phyloP scores from a whole-genome alignment of 2,113 vertebrate species.

The Pogona vitticeps region DNA sequence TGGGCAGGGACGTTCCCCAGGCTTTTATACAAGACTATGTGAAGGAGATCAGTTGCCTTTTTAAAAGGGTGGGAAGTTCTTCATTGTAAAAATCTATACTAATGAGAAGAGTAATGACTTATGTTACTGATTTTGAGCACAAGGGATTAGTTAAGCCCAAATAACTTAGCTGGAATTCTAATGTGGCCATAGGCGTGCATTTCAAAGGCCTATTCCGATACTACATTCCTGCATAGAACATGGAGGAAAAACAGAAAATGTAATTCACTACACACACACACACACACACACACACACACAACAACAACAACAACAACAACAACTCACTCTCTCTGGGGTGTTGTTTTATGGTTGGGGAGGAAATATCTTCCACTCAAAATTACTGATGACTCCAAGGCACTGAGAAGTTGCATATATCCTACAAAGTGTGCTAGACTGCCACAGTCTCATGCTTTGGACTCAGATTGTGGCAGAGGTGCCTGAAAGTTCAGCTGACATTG shows the following conservation, averaged over 20 bases:
- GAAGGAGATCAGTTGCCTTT: conserved; percentile 5
- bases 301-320: too few relatives aligned
- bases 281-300: too few relatives aligned
- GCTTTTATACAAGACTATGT: conserved; percentile 2
- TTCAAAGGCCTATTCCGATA: background rate
- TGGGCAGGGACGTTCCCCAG: conserved; percentile 9
- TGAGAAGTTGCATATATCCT: background rate
- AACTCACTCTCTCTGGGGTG: background rate
- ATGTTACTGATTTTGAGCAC: background rate
- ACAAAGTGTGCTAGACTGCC: background rate
- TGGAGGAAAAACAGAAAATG: background rate
- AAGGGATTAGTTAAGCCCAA: background rate
- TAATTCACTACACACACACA: too few relatives aligned
- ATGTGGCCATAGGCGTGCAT: background rate
- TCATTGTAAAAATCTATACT: background rate
- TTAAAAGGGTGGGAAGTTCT: background rate
- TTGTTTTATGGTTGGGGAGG: background rate
- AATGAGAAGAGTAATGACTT: background rate
- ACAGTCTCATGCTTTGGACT: background rate
- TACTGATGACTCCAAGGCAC: background rate
- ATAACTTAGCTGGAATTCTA: background rate
- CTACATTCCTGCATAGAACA: background rate
- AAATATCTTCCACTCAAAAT: background rate
- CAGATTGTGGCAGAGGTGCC: background rate
- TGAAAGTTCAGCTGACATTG: background rate